Evolutionary conservation across 1,140 invertebrate species (phyloP).

Genomic region (Drosophila suzukii): DNA sequence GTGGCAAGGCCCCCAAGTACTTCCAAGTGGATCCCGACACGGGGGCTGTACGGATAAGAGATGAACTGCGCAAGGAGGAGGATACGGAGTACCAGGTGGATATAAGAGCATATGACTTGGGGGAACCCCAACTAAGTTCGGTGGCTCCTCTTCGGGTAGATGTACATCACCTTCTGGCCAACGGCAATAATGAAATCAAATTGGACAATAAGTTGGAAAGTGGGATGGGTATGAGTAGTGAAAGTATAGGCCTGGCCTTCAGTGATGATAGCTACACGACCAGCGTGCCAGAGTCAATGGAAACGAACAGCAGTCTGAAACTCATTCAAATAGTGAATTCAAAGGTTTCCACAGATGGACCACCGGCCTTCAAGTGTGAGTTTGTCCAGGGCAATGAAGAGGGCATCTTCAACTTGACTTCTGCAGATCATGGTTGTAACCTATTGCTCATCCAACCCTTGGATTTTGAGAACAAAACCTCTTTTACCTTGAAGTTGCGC

Average conservation of each 20-base stretch:
- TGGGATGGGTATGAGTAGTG: conserved; percentile 84
- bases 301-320: conserved; percentile 76
- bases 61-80: conserved; percentile 93
- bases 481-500: conserved; percentile 91
- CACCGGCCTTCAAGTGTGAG: conserved; percentile 86
- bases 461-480: conserved; percentile 90
- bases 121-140: conserved; percentile 92
- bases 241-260: conserved; percentile 91
- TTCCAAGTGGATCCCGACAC: conserved; percentile 94
- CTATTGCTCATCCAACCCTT: conserved; percentile 89
- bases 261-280: conserved; percentile 93
- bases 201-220: conserved; percentile 53
- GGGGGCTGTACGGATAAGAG: conserved; percentile 90
- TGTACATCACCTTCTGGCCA: conserved; percentile 90
- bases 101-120: conserved; percentile 94
- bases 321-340: conserved; percentile 83
- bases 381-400: conserved; percentile 89
- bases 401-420: conserved; percentile 89
- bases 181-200: conserved; percentile 77
- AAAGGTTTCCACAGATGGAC: conserved; percentile 58
- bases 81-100: conserved; percentile 94
- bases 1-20: conserved; percentile 91
- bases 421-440: conserved; percentile 92
- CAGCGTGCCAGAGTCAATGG: conserved; percentile 89
- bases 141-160: conserved; percentile 92